Evolutionary conservation across 2,113 vertebrate genomes (phyloP).

Genomic region (Natator depressus): DNA sequence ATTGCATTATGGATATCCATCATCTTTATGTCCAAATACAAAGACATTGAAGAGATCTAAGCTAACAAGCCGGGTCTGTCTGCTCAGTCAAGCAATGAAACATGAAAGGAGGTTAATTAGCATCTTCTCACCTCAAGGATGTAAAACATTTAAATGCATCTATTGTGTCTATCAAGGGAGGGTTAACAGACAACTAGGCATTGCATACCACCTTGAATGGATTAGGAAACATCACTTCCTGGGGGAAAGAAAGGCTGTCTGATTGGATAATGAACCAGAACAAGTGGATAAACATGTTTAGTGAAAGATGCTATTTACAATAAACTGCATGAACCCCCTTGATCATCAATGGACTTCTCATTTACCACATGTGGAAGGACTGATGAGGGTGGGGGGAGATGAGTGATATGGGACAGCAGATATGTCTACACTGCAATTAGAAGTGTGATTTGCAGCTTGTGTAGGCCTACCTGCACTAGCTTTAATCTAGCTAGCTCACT

Average conservation of each 20-base stretch:
- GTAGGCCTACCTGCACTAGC: not conserved
- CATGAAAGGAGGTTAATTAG: not conserved
- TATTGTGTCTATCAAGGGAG: not conserved
- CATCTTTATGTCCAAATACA: not conserved
- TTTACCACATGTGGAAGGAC: not conserved
- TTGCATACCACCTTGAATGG: not conserved
- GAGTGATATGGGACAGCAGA: not conserved
- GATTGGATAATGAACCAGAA: not conserved
- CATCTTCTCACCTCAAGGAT: not conserved
- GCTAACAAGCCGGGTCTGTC: not conserved
- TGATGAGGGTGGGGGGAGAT: not conserved
- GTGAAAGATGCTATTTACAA: conserved; percentile 15
- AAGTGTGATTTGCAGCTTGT: not conserved
- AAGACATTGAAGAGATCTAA: not conserved
- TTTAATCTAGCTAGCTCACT: not conserved
- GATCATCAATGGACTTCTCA: not conserved
- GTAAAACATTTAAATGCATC: not conserved
- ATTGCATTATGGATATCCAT: not conserved
- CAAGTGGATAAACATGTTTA: conserved; percentile 34
- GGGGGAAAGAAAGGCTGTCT: conserved; percentile 16
- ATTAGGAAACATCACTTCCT: not conserved
- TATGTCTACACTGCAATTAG: not conserved
- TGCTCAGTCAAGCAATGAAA: not conserved
- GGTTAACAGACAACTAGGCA: not conserved
- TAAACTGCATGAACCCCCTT: not conserved